A percentile compares a stretch with the other conserved stretches of the same genome.
Conservation (phyloP, 2,888 invertebrate genomes). For the Drosophila eohydei region DNA sequence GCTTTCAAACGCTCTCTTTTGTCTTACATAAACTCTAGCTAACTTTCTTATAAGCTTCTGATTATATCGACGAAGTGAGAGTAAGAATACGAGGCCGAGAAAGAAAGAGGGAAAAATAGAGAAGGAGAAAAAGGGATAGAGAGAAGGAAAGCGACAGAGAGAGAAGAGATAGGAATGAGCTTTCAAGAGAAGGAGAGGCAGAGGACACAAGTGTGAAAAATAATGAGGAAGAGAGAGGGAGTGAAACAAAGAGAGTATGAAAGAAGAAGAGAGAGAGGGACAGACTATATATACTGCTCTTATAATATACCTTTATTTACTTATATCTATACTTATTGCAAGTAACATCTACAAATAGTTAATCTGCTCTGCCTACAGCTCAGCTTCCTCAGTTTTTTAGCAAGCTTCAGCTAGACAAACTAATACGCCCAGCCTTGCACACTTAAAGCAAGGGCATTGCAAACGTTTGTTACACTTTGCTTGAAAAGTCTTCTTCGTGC, state of each 20-base stretch:
- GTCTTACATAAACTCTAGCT: no score
- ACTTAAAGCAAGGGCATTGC: slow-evolving; percentile 1
- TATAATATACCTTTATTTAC: background rate
- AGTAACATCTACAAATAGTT: background rate
- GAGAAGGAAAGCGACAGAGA: background rate
- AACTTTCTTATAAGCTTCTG: no score
- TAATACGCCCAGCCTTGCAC: background rate
- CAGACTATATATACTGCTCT: background rate
- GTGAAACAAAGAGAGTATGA: background rate
- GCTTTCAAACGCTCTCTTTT: no score
- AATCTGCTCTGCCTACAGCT: background rate
- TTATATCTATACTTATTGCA: background rate
- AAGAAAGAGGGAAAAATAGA: background rate
- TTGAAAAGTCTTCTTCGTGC: slow-evolving; percentile 12
- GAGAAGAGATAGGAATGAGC: background rate
- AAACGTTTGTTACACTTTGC: slow-evolving; percentile 49
- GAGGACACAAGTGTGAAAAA: no score
- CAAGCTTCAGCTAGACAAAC: background rate
- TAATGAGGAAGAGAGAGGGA: background rate
- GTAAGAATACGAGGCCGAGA: no score
- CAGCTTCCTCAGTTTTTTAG: background rate
- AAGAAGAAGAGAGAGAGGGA: background rate
- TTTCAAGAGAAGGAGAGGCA: no score
- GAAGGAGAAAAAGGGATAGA: background rate
- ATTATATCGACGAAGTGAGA: no score